These are phyloP conservation scores for Smithornis capensis DNA, from an alignment of 2,113 vertebrate species.

Conservation along the genomic window DNA sequence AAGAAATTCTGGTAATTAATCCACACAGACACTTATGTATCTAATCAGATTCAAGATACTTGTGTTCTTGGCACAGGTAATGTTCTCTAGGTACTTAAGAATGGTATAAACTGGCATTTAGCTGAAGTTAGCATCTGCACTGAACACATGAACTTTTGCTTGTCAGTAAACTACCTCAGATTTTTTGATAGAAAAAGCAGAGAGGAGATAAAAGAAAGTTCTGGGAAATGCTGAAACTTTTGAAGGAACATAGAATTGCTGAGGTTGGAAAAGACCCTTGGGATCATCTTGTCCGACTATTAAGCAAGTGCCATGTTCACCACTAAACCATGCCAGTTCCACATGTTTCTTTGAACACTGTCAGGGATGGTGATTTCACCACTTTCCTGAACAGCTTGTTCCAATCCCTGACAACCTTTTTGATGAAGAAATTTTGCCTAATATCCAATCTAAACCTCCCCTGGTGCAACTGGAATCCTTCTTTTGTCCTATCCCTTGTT, in stretches of 20 bases:
- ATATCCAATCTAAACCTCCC: not conserved
- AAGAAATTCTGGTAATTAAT: slow-evolving; percentile 64
- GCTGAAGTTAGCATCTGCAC: not conserved
- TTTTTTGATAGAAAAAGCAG: not conserved
- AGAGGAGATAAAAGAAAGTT: not conserved
- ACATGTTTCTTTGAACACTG: not conserved
- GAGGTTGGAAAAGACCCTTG: not conserved
- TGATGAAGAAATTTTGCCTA: not conserved
- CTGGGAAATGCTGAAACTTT: not conserved
- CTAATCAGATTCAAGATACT: slow-evolving; percentile 39
- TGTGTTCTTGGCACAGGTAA: slow-evolving; percentile 41
- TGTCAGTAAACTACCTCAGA: not conserved
- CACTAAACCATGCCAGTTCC: not conserved
- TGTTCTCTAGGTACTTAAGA: not conserved
- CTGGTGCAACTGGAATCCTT: not conserved
- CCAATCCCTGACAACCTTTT: not conserved
- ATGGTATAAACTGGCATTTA: slow-evolving; percentile 46
- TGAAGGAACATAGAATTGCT: not conserved
- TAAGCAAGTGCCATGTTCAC: not conserved
- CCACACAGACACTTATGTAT: slow-evolving; percentile 30
- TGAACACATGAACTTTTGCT: not conserved
- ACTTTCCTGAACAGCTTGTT: not conserved
- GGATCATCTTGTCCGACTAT: not conserved
- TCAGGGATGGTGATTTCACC: not conserved
- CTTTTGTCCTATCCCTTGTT: not conserved